A percentile compares a stretch with the other conserved stretches of the same genome.
Conservation (phyloP, 2,888 invertebrate species). For the Tetrapedia diversipes region DNA sequence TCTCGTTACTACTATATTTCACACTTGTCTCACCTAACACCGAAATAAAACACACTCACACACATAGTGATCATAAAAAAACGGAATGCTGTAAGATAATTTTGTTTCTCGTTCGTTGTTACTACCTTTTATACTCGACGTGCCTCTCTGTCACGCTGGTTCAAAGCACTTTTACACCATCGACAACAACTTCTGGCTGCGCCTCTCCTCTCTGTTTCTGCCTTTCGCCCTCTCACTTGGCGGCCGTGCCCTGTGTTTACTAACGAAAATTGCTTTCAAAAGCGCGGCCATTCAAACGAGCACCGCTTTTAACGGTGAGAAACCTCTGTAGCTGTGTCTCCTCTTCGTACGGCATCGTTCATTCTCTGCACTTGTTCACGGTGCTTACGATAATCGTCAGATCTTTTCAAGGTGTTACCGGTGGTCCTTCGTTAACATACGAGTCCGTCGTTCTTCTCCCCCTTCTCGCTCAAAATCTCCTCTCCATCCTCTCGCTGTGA, state of each 20-base stretch:
- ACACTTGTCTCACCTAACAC: not conserved
- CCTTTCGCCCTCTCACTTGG: slow-evolving; percentile 6
- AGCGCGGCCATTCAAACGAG: slow-evolving; percentile 34
- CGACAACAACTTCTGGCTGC: not conserved
- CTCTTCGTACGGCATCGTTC: slow-evolving; percentile 17
- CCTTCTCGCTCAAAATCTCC: not conserved
- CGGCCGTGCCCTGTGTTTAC: slow-evolving; percentile 38
- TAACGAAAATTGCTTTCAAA: slow-evolving; percentile 56
- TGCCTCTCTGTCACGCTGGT: slow-evolving; percentile 26
- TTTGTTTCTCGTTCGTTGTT: slow-evolving; percentile 12
- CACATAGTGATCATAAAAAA: too few species aligned
- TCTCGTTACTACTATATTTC: not conserved
- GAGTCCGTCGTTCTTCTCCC: not conserved
- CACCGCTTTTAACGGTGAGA: slow-evolving; percentile 6
- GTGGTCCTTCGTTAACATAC: too few species aligned
- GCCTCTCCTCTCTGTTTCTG: slow-evolving; percentile 6
- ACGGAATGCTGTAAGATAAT: slow-evolving; percentile 26
- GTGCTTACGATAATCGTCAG: too few species aligned
- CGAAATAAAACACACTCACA: too few species aligned
- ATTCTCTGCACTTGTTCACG: not conserved
- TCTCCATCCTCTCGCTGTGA: not conserved
- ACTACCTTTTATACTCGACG: not conserved
- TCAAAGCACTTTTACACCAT: slow-evolving; percentile 40
- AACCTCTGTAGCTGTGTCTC: too few species aligned
- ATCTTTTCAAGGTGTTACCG: too few species aligned